Percentiles rank a stretch among this genome's conserved stretches.
These are phyloP conservation scores for Drosophila ananassae DNA, from an alignment of 1,140 invertebrate genomes.

Conservation along the genomic window DNA sequence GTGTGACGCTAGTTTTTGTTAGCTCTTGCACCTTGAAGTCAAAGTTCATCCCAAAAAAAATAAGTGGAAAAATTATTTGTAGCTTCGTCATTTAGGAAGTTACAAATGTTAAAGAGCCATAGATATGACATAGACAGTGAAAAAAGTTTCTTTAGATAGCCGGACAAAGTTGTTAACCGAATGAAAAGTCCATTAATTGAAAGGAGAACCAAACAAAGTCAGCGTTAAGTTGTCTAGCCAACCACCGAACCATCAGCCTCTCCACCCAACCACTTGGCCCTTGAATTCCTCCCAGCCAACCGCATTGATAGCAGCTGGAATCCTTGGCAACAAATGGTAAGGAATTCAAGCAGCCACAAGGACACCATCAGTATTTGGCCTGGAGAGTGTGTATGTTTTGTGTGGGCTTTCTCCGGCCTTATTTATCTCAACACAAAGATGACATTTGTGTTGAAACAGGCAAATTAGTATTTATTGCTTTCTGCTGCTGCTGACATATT, in stretches of 20 bases:
- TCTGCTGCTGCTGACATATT: conserved; percentile 78
- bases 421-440: conserved; percentile 71
- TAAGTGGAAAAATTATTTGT: too few species aligned
- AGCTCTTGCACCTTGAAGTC: too few species aligned
- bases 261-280: conserved; percentile 31
- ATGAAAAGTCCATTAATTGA: conserved; percentile 33
- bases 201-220: conserved; percentile 25
- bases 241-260: conserved; percentile 19
- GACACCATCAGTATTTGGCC: conserved; percentile 24
- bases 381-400: conserved; percentile 5
- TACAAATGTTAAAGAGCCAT: too few species aligned
- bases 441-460: conserved; percentile 82
- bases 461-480: conserved; percentile 82
- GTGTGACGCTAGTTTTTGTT: too few species aligned
- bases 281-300: conserved; percentile 29
- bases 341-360: conserved; percentile 27
- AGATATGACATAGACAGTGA: neutral
- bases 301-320: conserved; percentile 41
- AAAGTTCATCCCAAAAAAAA: too few species aligned
- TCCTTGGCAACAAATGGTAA: conserved; percentile 41
- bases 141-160: neutral
- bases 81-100: too few species aligned
- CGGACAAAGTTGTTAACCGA: neutral
- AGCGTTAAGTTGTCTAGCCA: conserved; percentile 50
- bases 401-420: conserved; percentile 37